phyloP scores from a whole-genome alignment of 2,113 vertebrate genomes.

The human region GRCh38 chr1:61115501-61116000 shows the following conservation, averaged over 20 bases:
- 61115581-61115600: neutral
- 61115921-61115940: neutral
- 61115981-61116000: neutral
- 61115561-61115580: neutral
- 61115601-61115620: neutral
- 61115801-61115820: neutral
- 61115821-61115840: neutral
- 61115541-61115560: too few relatives aligned
- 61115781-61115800: neutral
- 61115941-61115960: neutral
- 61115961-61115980: neutral
- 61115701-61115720: neutral
- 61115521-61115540: too few relatives aligned
- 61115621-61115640: accelerated
- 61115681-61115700: neutral
- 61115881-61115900: neutral
- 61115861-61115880: neutral
- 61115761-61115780: neutral
- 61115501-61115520: neutral
- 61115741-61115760: neutral
- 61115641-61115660: neutral
- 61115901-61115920: neutral
- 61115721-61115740: neutral
- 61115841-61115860: neutral
- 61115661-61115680: neutral